Conservation (phyloP, 1,140 invertebrate species). For the Rhopalosiphum padi region DNA sequence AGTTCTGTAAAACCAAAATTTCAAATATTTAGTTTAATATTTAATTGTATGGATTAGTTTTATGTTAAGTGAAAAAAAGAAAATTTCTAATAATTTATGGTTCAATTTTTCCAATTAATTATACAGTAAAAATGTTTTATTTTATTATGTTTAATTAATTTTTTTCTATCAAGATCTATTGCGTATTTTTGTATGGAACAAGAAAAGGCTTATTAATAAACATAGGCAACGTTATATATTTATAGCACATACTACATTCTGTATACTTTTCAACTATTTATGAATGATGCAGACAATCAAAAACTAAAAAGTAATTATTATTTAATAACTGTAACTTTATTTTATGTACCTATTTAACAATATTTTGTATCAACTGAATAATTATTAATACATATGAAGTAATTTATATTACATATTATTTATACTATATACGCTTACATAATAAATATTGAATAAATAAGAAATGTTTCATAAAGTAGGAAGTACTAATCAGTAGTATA, state of each 20-base stretch:
- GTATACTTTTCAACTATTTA: background rate
- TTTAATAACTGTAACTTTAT: background rate
- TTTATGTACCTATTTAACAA: background rate
- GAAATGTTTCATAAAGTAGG: background rate
- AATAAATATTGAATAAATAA: background rate
- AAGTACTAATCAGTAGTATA: background rate
- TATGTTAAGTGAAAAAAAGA: background rate
- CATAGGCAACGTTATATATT: background rate
- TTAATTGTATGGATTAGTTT: background rate
- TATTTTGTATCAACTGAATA: background rate
- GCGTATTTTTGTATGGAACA: background rate
- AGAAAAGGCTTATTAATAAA: constrained; percentile 7
- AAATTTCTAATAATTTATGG: background rate
- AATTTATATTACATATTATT: background rate
- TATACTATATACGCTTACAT: background rate
- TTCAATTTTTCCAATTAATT: background rate
- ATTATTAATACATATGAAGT: background rate
- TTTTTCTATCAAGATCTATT: background rate
- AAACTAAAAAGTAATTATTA: background rate
- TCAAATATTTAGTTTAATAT: background rate
- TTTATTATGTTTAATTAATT: background rate
- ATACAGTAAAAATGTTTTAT: background rate
- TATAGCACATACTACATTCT: background rate
- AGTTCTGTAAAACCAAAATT: constrained; percentile 51
- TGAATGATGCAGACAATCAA: background rate